Conservation (phyloP, 2,113 vertebrate genomes). For the Pseudorhombus dupliciocellatus region DNA sequence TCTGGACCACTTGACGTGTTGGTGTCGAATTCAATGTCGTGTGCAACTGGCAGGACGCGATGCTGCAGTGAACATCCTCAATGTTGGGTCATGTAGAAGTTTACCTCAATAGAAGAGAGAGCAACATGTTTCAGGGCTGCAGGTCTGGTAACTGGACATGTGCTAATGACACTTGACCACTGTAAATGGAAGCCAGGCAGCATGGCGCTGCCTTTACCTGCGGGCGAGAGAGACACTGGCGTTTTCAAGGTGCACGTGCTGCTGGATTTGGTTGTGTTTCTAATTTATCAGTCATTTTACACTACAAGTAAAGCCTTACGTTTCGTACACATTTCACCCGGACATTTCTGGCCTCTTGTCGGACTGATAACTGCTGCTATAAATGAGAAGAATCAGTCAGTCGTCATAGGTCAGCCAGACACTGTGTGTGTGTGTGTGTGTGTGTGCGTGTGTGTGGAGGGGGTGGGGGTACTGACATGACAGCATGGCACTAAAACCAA, state of each 20-base stretch:
- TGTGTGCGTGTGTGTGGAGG: no score
- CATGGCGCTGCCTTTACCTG: background rate
- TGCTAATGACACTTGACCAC: background rate
- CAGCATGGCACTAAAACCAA: constrained; percentile 48
- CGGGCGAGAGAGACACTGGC: background rate
- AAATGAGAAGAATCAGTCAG: constrained; percentile 31
- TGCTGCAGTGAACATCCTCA: background rate
- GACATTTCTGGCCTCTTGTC: constrained; percentile 24
- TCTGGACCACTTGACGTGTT: no score
- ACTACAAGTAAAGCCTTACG: constrained; percentile 50
- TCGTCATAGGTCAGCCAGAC: constrained; percentile 42
- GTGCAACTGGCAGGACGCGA: constrained; percentile 5
- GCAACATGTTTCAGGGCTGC: constrained; percentile 10
- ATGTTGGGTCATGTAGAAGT: background rate
- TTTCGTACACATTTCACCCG: constrained; percentile 46
- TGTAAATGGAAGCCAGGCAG: constrained; percentile 1
- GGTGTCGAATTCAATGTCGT: background rate
- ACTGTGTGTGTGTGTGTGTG: background rate
- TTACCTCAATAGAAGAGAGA: constrained; percentile 26
- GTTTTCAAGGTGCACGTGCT: background rate
- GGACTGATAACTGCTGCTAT: constrained; percentile 56
- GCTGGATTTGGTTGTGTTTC: background rate
- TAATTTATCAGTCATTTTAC: constrained; percentile 12
- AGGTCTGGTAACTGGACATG: background rate
- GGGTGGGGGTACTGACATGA: constrained; percentile 1